Percentiles rank a stretch among this genome's conserved stretches.
phyloP scores from a whole-genome alignment of 2,113 vertebrate species.

The Eclectus roratus region DNA sequence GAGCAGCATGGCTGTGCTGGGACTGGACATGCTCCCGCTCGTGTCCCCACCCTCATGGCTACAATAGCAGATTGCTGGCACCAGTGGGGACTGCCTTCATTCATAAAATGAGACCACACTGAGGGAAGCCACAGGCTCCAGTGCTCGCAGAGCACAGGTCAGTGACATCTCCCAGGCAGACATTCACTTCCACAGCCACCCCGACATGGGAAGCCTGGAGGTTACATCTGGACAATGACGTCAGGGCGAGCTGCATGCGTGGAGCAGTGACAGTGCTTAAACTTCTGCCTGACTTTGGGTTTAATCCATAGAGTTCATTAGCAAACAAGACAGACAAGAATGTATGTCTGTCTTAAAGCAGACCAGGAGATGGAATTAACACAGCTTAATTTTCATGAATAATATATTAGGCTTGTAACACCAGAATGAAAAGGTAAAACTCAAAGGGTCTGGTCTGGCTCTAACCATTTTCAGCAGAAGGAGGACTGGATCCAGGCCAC shows the following conservation, averaged over 20 bases:
- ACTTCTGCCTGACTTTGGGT: background rate
- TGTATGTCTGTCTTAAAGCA: background rate
- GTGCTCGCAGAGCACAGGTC: background rate
- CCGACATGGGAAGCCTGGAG: fast-evolving
- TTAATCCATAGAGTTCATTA: background rate
- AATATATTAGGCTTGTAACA: background rate
- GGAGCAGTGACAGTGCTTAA: background rate
- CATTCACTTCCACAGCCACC: fast-evolving
- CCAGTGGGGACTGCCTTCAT: background rate
- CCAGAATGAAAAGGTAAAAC: background rate
- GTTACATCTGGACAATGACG: background rate
- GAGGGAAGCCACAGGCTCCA: background rate
- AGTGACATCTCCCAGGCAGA: background rate
- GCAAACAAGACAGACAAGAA: background rate
- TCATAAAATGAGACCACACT: background rate
- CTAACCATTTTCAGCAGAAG: background rate
- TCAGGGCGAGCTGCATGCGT: fast-evolving
- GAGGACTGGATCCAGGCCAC: background rate
- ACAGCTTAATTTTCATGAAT: background rate
- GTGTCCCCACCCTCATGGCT: background rate
- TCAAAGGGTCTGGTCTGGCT: background rate
- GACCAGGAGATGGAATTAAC: background rate
- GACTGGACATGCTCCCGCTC: background rate
- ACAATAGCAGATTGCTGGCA: background rate
- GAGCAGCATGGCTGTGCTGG: fast-evolving